Evolutionary conservation across 2,888 invertebrate genomes (phyloP).

Genomic region (Limnephilus rhombicus): DNA sequence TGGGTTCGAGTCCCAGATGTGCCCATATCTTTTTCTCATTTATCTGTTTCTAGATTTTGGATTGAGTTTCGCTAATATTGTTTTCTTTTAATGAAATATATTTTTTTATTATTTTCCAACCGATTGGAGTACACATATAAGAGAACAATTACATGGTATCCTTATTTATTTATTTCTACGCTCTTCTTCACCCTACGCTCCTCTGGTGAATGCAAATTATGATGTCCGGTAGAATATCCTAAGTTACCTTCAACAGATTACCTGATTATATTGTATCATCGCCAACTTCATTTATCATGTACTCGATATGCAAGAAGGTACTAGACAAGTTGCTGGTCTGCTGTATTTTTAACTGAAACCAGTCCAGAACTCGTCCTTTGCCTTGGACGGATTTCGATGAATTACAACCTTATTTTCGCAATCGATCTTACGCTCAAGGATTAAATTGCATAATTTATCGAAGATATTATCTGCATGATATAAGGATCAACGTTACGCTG

Average conservation of each 20-base stretch:
- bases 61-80: too few relatives aligned
- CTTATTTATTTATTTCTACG: too few relatives aligned
- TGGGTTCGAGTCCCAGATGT: too few relatives aligned
- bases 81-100: too few relatives aligned
- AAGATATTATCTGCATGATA: not conserved
- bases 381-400: not conserved
- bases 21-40: too few relatives aligned
- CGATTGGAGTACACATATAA: too few relatives aligned
- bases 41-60: too few relatives aligned
- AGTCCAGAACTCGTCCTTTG: not conserved
- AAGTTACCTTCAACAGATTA: not conserved
- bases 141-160: too few relatives aligned
- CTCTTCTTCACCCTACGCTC: too few relatives aligned
- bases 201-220: too few relatives aligned
- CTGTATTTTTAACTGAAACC: not conserved
- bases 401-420: not conserved
- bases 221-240: too few relatives aligned
- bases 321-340: not conserved
- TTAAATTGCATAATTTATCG: not conserved
- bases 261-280: not conserved
- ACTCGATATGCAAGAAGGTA: not conserved
- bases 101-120: too few relatives aligned
- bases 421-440: not conserved
- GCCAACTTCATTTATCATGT: not conserved
- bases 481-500: not conserved